Percentiles rank a stretch among this genome's conserved stretches.
These are phyloP conservation scores for Marronus borbonicus DNA, from an alignment of 2,888 invertebrate genomes.

Conservation along the genomic window DNA sequence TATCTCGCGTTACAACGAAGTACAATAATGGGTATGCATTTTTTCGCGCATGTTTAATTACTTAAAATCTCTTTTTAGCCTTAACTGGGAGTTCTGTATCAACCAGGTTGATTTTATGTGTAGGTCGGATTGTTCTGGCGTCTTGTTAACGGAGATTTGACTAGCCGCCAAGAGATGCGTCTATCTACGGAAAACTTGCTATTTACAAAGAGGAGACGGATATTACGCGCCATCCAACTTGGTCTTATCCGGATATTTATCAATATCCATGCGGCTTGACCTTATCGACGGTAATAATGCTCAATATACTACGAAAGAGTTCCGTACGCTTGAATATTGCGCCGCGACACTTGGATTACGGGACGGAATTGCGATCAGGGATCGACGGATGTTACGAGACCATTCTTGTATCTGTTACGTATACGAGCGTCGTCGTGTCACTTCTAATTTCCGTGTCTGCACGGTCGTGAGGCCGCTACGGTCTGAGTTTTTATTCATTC, in stretches of 20 bases:
- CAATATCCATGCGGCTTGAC: not conserved
- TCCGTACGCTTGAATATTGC: not conserved
- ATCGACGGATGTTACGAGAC: not conserved
- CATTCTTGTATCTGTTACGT: constrained; percentile 2
- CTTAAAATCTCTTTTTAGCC: too few species aligned
- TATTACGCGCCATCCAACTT: too few species aligned
- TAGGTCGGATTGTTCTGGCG: too few species aligned
- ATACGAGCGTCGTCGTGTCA: not conserved
- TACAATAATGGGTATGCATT: not conserved
- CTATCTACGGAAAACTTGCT: too few species aligned
- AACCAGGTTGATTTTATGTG: too few species aligned
- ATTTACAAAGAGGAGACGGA: too few species aligned
- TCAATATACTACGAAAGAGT: not conserved
- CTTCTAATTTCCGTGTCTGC: constrained; percentile 20
- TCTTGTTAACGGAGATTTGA: too few species aligned
- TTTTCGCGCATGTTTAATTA: too few species aligned
- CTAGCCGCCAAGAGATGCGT: too few species aligned
- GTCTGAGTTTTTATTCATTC: constrained; percentile 17
- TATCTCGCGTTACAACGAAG: not conserved
- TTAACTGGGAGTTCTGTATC: too few species aligned
- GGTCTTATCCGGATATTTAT: too few species aligned
- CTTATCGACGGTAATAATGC: not conserved
- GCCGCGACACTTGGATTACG: not conserved
- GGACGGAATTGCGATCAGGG: not conserved
- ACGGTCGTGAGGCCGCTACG: not conserved